A percentile compares a stretch with the other conserved stretches of the same genome.
These are phyloP conservation scores for Lithophane socia DNA, from an alignment of 2,888 invertebrate species.

Conservation along the genomic window DNA sequence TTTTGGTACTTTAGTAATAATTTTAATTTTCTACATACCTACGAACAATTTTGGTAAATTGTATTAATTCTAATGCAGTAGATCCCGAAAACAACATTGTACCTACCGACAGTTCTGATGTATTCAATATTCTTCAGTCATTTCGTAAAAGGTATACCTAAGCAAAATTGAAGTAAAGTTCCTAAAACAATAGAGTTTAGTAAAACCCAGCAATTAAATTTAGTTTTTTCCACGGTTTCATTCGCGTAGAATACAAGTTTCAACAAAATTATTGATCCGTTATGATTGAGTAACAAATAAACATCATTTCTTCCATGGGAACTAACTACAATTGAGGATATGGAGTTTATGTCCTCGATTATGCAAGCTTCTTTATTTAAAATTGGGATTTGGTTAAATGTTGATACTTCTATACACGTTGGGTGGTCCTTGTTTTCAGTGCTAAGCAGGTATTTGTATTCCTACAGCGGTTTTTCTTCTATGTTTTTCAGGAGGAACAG, in stretches of 20 bases:
- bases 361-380: slow-evolving; percentile 39
- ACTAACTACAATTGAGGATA: slow-evolving; percentile 44
- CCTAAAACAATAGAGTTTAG: slow-evolving; percentile 50
- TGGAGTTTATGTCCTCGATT: slow-evolving; percentile 32
- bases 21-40: background rate
- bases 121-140: background rate
- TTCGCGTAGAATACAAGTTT: slow-evolving; percentile 64
- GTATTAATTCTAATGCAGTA: background rate
- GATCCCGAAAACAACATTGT: background rate
- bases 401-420: background rate
- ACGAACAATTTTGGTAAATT: background rate
- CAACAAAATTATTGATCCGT: slow-evolving; percentile 67
- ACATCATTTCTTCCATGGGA: slow-evolving; percentile 60
- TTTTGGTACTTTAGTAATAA: background rate
- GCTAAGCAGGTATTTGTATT: background rate
- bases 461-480: background rate
- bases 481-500: background rate
- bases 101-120: background rate
- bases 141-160: background rate
- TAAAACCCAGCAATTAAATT: slow-evolving; percentile 64
- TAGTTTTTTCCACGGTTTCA: slow-evolving; percentile 67
- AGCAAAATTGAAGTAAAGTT: slow-evolving; percentile 22
- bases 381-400: slow-evolving; percentile 5
- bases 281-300: slow-evolving; percentile 67
- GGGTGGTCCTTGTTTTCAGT: background rate